phyloP scores from a whole-genome alignment of 2,888 invertebrate genomes.

The Antheraea yamamai region DNA sequence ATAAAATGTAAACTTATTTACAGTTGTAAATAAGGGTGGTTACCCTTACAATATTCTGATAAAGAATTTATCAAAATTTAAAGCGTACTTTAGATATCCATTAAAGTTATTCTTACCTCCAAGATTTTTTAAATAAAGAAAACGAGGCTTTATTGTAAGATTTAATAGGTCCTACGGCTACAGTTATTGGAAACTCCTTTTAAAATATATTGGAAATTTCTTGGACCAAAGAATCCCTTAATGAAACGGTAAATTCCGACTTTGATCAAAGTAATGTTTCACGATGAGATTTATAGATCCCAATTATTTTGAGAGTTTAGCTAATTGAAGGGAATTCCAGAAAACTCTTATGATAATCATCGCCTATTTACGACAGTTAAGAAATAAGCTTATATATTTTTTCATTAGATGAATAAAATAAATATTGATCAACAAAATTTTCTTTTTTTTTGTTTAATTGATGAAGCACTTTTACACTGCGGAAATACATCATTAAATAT shows the following conservation, averaged over 20 bases:
- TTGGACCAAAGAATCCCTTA: slow-evolving; percentile 48
- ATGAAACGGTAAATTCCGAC: slow-evolving; percentile 53
- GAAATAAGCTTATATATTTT: no score
- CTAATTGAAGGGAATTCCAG: background rate
- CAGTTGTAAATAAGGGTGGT: background rate
- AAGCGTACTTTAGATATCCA: background rate
- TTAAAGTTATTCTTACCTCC: background rate
- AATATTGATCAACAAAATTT: no score
- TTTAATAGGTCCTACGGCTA: background rate
- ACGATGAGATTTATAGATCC: slow-evolving; percentile 31
- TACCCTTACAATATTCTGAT: background rate
- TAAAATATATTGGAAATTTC: slow-evolving; percentile 38
- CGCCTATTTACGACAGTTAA: background rate
- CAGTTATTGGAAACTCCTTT: slow-evolving; percentile 12
- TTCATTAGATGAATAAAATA: no score
- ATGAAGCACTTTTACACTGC: no score
- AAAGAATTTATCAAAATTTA: background rate
- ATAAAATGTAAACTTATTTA: background rate
- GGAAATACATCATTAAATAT: no score
- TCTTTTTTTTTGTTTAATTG: no score
- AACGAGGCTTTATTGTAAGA: background rate
- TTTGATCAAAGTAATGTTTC: slow-evolving; percentile 45
- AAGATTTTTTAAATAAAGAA: background rate
- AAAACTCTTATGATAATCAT: background rate
- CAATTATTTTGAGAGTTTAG: slow-evolving; percentile 10